Base-by-base conservation (phyloP, 2,797 vertebrate genomes). In the Botia almorhae region DNA sequence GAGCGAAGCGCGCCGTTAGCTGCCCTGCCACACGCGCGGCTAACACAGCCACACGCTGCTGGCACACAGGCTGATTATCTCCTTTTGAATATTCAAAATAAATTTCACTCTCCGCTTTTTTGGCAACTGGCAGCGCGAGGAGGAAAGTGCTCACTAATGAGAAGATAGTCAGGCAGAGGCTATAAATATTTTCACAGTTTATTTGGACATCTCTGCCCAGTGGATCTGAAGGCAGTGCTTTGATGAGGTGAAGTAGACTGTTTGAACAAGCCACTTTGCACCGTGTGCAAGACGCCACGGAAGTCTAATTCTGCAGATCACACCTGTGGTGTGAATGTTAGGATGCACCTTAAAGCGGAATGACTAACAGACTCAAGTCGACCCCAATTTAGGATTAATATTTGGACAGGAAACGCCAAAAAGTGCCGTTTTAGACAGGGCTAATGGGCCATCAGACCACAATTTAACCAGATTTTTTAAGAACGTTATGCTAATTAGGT, bases 241-340 rank as follows among this genome's bases (percentile, higher is more conserved):
- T 91, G 90, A 93, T 92, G 90, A 92, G 89, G 88, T 82, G 74
- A 82, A 88, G 82, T 85, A 90, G 91, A 91, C 90, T 87, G 86
- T 92, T 90, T 90, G 90, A 91, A 91, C 76, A 19, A 89, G 85
- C 89, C 85, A 85, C 88, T 92, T 92, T 91, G 91, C 91, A 91
- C 76, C 55, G 68, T 83, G 85, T 89, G 81, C 83, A 56, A 14
- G 65, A 76, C 75, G 81, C 75, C 90, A 86, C 83, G 74, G 56
- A 89, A 90, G 85, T 76, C 84, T 78, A 82, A 82, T 86, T 84
- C 84, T 50, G 33, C 73, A 86, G 79, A 64, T 87, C 88, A 86
- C 89, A 90, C 86, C 89, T 87, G 78, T 85, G 88, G 88, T 90
- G 88, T 90, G 91, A 90, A 90, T 86, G 86, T 88, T 84, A 65